Conservation (phyloP, 2,113 vertebrate genomes). For the Menura novaehollandiae region DNA sequence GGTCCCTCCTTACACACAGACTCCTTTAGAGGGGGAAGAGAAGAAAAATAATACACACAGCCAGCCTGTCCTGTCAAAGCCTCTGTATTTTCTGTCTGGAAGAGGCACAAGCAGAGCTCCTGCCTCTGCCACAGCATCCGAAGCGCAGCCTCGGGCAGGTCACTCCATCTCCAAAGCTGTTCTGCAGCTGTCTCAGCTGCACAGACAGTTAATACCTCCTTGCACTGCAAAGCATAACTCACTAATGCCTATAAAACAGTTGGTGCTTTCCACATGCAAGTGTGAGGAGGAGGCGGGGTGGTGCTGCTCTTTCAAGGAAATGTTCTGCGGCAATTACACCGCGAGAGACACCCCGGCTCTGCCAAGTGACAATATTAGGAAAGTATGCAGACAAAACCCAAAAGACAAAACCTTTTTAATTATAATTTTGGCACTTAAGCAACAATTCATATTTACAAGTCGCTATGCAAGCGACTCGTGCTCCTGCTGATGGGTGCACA, state of each 20-base stretch:
- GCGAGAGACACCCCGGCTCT: slow-evolving; percentile 25
- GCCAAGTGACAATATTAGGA: slow-evolving; percentile 45
- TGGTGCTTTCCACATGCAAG: slow-evolving; percentile 50
- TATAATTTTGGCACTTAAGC: slow-evolving; percentile 9
- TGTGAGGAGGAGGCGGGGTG: slow-evolving; percentile 29
- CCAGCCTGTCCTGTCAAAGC: background rate
- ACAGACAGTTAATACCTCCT: background rate
- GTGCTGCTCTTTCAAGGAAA: slow-evolving; percentile 56
- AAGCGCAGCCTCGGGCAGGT: background rate
- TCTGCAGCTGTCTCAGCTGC: slow-evolving; percentile 30
- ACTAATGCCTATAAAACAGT: slow-evolving; percentile 45
- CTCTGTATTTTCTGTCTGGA: background rate
- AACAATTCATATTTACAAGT: background rate
- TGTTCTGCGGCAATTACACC: slow-evolving; percentile 28
- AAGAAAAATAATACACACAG: background rate
- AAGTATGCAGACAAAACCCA: slow-evolving; percentile 37
- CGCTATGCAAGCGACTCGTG: accelerated
- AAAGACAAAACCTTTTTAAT: slow-evolving; percentile 37
- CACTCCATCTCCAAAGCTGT: background rate
- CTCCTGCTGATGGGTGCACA: background rate
- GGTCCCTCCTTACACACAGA: background rate
- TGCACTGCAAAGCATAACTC: background rate
- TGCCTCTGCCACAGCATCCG: background rate
- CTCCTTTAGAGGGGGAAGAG: background rate
- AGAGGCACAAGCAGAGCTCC: background rate